phyloP scores from a whole-genome alignment of 1,140 invertebrate genomes.

The Battus philenor region DNA sequence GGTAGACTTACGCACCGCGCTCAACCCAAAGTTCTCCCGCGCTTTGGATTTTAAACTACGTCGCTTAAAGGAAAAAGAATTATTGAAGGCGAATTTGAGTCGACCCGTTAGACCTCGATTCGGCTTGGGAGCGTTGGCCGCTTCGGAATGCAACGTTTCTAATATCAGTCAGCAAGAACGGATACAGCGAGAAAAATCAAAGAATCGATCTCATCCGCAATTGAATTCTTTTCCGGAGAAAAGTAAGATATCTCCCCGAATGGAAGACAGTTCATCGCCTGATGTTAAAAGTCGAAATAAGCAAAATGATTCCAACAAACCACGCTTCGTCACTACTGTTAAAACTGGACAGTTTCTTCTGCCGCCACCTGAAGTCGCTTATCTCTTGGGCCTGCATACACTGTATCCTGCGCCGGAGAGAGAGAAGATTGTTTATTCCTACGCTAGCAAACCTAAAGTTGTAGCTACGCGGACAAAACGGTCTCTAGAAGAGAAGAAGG shows the following conservation, averaged over 20 bases:
- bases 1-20: slow-evolving; percentile 41
- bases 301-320: slow-evolving; percentile 35
- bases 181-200: slow-evolving; percentile 25
- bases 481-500: slow-evolving; percentile 23
- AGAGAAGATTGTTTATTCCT: slow-evolving; percentile 77
- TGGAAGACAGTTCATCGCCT: slow-evolving; percentile 31
- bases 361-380: slow-evolving; percentile 84
- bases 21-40: slow-evolving; percentile 78
- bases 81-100: slow-evolving; percentile 52
- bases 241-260: slow-evolving; percentile 31
- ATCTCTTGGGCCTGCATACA: slow-evolving; percentile 77
- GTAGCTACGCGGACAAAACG: slow-evolving; percentile 41
- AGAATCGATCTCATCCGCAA: slow-evolving; percentile 47
- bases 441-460: slow-evolving; percentile 77
- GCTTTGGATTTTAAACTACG: slow-evolving; percentile 80
- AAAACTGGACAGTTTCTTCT: slow-evolving; percentile 86
- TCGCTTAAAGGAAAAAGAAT: slow-evolving; percentile 77
- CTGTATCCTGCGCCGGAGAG: slow-evolving; percentile 50
- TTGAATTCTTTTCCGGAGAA: slow-evolving; percentile 35
- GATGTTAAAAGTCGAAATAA: slow-evolving; percentile 27
- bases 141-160: slow-evolving; percentile 48
- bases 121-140: slow-evolving; percentile 30
- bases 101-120: slow-evolving; percentile 41
- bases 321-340: slow-evolving; percentile 86
- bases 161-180: slow-evolving; percentile 37